Evolutionary conservation across 2,888 invertebrate genomes (phyloP).

Genomic region (Cacoxenus indagator): DNA sequence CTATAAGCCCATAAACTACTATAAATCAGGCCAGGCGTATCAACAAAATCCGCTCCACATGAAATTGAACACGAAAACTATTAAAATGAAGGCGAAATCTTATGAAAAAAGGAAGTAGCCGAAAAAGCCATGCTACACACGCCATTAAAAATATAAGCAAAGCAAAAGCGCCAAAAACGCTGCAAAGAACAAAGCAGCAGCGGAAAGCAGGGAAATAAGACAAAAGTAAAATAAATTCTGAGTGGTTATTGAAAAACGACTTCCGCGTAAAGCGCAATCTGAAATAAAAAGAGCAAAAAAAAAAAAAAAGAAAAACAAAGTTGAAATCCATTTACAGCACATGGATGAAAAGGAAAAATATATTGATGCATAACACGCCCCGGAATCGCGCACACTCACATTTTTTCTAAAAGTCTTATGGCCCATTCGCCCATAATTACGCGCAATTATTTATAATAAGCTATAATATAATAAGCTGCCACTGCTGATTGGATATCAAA

Average conservation of each 20-base stretch:
- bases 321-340: constrained; percentile 12
- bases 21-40: neutral
- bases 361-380: neutral
- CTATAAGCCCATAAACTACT: neutral
- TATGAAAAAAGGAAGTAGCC: neutral
- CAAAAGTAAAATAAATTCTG: neutral
- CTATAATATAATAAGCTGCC: neutral
- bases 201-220: neutral
- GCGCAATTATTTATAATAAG: constrained; percentile 7
- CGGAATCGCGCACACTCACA: neutral
- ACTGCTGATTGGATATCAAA: neutral
- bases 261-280: constrained; percentile 7
- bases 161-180: neutral
- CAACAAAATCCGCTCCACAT: constrained; percentile 36
- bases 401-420: neutral
- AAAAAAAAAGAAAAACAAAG: constrained; percentile 5
- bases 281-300: neutral
- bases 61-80: constrained; percentile 46
- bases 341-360: neutral
- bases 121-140: neutral
- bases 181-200: neutral
- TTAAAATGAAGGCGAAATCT: constrained; percentile 34
- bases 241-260: constrained; percentile 14
- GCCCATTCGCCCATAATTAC: neutral
- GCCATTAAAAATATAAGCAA: neutral